These are phyloP conservation scores for Acropternis orthonyx DNA, from an alignment of 2,797 vertebrate species.

Conservation along the genomic window DNA sequence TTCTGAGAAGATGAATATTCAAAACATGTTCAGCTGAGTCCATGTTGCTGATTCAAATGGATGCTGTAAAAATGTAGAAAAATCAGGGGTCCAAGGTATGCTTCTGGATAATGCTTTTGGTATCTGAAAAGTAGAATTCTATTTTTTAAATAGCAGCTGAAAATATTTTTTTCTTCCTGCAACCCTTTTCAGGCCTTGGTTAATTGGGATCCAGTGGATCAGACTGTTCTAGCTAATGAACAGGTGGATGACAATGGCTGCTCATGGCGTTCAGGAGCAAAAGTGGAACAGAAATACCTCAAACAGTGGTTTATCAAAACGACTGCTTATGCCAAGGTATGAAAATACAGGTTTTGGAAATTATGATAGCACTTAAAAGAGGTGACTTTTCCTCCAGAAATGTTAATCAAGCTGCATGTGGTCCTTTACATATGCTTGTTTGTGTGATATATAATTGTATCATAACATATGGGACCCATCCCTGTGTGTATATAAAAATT, in stretches of 20 bases:
- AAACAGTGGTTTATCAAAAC: slow-evolving; percentile 98
- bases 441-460: background rate
- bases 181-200: slow-evolving; percentile 85
- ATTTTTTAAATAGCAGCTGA: background rate
- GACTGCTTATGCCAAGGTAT: slow-evolving; percentile 92
- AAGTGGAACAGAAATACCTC: slow-evolving; percentile 93
- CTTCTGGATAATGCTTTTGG: background rate
- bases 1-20: background rate
- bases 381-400: background rate
- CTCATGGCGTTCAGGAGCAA: slow-evolving; percentile 96
- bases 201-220: slow-evolving; percentile 97
- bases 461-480: background rate
- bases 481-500: background rate
- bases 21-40: background rate
- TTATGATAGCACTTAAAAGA: background rate
- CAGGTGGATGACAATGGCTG: slow-evolving; percentile 92
- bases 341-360: slow-evolving; percentile 1
- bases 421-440: background rate
- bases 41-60: background rate
- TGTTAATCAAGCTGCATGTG: background rate
- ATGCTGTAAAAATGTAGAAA: background rate
- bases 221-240: slow-evolving; percentile 95
- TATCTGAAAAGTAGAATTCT: background rate
- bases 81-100: background rate
- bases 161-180: background rate